Evolutionary conservation across 2,797 vertebrate genomes (phyloP).

Genomic region (Typhlichthys subterraneus): DNA sequence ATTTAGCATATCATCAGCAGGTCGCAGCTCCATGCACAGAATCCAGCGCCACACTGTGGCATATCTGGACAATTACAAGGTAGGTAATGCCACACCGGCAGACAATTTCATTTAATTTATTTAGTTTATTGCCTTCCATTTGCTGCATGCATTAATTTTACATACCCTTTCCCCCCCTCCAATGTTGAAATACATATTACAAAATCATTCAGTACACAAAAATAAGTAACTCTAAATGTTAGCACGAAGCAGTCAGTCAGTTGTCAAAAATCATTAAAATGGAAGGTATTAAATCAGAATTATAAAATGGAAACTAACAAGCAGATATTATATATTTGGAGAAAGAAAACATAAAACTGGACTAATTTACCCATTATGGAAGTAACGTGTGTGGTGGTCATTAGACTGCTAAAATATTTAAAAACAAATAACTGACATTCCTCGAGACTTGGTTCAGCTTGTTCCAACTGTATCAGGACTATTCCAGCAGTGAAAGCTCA

Average conservation of each 20-base stretch:
- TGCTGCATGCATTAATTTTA: too few species aligned
- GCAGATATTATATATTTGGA: conserved; percentile 3
- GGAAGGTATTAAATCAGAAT: background rate
- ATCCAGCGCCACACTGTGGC: conserved; percentile 61
- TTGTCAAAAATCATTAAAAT: background rate
- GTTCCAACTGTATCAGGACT: background rate
- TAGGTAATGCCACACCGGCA: too few species aligned
- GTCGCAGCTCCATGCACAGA: conserved; percentile 6
- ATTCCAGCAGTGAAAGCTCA: background rate
- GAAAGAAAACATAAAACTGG: background rate
- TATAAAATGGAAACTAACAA: background rate
- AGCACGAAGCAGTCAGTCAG: too few species aligned
- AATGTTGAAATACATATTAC: too few species aligned
- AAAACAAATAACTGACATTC: conserved; percentile 29
- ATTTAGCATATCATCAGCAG: conserved; percentile 13
- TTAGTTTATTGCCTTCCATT: too few species aligned
- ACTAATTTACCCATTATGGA: background rate
- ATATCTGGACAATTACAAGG: background rate
- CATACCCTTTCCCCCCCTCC: too few species aligned
- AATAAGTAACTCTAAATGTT: too few species aligned
- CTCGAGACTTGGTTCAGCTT: conserved; percentile 14
- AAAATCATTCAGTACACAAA: too few species aligned
- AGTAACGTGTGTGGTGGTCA: background rate
- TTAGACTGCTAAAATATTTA: conserved; percentile 51
- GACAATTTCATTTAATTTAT: too few species aligned